phyloP scores from a whole-genome alignment of 1,140 invertebrate species.

The Eumeta japonica region DNA sequence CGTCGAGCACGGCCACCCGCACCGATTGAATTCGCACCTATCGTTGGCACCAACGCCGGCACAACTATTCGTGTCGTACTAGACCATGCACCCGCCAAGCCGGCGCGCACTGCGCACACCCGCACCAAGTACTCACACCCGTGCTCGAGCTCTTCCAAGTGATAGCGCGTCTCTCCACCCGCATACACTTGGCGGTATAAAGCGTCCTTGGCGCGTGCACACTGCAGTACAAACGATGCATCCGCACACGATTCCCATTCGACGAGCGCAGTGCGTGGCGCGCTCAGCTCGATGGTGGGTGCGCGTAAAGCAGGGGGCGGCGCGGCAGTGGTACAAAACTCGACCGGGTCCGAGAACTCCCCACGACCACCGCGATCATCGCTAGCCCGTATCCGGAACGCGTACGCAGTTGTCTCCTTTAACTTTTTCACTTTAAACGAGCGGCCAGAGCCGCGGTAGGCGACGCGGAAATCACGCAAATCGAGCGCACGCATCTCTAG shows the following conservation, averaged over 20 bases:
- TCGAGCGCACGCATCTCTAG: constrained; percentile 74
- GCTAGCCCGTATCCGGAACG: constrained; percentile 78
- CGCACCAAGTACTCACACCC: constrained; percentile 71
- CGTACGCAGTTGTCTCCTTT: constrained; percentile 74
- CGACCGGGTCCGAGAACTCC: constrained; percentile 68
- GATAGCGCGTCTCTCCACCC: constrained; percentile 65
- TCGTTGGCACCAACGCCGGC: constrained; percentile 17
- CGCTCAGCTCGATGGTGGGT: constrained; percentile 57
- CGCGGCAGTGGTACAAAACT: constrained; percentile 72
- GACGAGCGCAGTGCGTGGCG: constrained; percentile 41
- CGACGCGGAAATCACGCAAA: constrained; percentile 67
- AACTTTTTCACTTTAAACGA: constrained; percentile 79
- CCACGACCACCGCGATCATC: constrained; percentile 80
- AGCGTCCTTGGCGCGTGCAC: constrained; percentile 60
- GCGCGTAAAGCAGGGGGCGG: constrained; percentile 76
- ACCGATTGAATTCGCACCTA: constrained; percentile 13
- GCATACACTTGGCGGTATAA: constrained; percentile 64
- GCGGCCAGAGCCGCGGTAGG: constrained; percentile 75
- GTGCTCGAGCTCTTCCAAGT: constrained; percentile 66
- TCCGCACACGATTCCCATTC: constrained; percentile 58
- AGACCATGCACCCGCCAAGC: constrained; percentile 67
- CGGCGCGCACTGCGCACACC: constrained; percentile 70
- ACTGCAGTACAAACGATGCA: constrained; percentile 66
- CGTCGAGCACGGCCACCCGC: constrained; percentile 14
- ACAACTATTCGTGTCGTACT: constrained; percentile 57